Base-by-base conservation (phyloP, 2,113 vertebrate genomes). In the Oxygymnocypris stewartii region DNA sequence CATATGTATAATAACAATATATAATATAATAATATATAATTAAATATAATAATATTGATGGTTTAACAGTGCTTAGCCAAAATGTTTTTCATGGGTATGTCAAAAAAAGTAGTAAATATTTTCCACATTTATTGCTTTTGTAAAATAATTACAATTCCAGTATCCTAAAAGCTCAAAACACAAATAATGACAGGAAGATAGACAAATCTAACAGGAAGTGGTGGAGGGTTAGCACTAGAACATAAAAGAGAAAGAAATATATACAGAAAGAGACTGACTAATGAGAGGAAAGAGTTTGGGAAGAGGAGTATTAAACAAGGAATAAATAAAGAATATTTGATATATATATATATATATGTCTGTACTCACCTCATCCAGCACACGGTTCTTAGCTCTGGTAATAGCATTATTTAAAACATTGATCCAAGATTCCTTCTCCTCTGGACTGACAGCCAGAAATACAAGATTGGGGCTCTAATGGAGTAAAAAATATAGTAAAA, bases 401-500 rank as follows among this genome's bases (percentile, higher is more conserved):
- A 99, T 97, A 0, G 97, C 97, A 0, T 94, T 93, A 84, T 96
- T 98, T 88, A 99, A 94, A 81, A 95, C 96, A 0, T 93, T 97
- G 86, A 99, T 95, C 98, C 98, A 99, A 0, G 96, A 98, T 67
- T 99, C 98, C 47, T 99, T 99, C 86, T 99, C 98, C 86, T 99
- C 98, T 0, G 98, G 97, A 95, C 97, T 99, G 76, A 99, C 96
- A 0, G 98, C 98, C 88, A 99, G 94, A 93, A 99, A 99, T 91
- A 99, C 92, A 7, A 99, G 95, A 91, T 95, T 98, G 4, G 97
- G 96, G 82, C 96, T 97, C 96, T 97, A 86, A 20, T 44, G 11
- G 14, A 84, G 47, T 10, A 74, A 47, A 59, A 25, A 88, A 16
- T 51, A 37, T 47, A 44, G 40, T 20, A 42, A 37, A 84, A 84